A percentile compares a stretch with the other conserved stretches of the same genome.
Evolutionary conservation across 92 coral and sea anemone species (phyloP).

Genomic region (Muricea muricata): DNA sequence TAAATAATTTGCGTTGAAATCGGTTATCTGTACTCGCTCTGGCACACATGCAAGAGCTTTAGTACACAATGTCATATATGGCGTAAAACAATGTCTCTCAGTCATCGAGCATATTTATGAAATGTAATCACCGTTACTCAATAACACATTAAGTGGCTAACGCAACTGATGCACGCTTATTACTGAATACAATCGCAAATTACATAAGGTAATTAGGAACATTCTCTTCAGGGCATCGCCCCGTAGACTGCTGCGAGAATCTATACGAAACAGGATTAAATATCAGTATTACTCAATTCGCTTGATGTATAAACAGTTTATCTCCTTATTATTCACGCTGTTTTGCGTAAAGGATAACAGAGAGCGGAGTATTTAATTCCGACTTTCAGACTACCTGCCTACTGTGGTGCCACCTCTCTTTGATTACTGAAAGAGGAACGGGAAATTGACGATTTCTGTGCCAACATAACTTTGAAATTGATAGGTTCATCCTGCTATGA

Average conservation of each 20-base stretch:
- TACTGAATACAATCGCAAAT: not conserved
- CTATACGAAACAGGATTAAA: not conserved
- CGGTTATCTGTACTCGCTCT: no score
- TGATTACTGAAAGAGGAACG: not conserved
- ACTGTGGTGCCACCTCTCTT: not conserved
- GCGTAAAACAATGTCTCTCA: no score
- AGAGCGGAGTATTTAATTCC: not conserved
- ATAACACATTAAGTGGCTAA: not conserved
- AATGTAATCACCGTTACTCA: not conserved
- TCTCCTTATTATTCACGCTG: not conserved
- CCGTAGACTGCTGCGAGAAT: not conserved
- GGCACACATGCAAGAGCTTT: no score
- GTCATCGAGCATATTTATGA: not conserved
- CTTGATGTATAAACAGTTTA: not conserved
- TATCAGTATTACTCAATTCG: not conserved
- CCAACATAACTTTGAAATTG: no score
- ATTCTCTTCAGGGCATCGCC: not conserved
- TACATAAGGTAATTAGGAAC: not conserved
- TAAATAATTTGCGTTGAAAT: no score
- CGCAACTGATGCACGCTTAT: not conserved
- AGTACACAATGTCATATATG: no score
- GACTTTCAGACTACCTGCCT: not conserved
- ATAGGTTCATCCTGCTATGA: no score
- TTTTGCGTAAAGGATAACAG: not conserved
- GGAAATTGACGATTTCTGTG: not conserved